Evolutionary conservation across 2,797 vertebrate species (phyloP), one percentile per base, ranked within the genome.

Genomic region (Cottoperca gobio): DNA sequence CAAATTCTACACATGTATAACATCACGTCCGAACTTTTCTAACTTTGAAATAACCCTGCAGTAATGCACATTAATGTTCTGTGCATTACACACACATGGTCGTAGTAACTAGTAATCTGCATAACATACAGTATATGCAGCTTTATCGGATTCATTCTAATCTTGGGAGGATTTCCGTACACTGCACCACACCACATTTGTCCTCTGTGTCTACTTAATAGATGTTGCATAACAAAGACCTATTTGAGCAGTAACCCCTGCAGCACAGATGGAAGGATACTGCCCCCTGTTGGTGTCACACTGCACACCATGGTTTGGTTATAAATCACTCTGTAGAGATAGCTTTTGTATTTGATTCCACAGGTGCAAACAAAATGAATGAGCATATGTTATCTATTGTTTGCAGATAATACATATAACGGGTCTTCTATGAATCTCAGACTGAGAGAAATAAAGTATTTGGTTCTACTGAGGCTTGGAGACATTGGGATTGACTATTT

Each of bases 281-380:
- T 67, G 88, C 90, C 89, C 73, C 79, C 89, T 81, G 85, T 93
- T n/a, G 94, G 52, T 6, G 90, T 0, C 2, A 16, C 50, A 6
- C 33, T 26, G 45, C 31, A 58, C 21, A 9, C 6, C 46, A 33
- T 0, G 8, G 14, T n/a, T 19, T 4, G 33, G 13, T 6, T 3
- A n/a, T 11, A 12, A 19, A 42, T 26, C 21, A 39, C 24, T 7
- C 35, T 13, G 24, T 37, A 2, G 21, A 72, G 19, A 52, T 24
- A 45, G 23, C 7, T 28, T 21, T 28, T 19, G 6, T 11, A 16
- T 46, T 57, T 31, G 54, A 0, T 40, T 23, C 13, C 17, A 50
- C 33, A 21, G 45, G 23, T 40, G 35, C 10, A 50, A 52, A 71
- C 2, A 31, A 49, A 31, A n/a, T 17, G 19, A n/a, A n/a, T 24